Evolutionary conservation across 2,113 vertebrate species (phyloP).

Genomic region (Ariopsis seemanni): DNA sequence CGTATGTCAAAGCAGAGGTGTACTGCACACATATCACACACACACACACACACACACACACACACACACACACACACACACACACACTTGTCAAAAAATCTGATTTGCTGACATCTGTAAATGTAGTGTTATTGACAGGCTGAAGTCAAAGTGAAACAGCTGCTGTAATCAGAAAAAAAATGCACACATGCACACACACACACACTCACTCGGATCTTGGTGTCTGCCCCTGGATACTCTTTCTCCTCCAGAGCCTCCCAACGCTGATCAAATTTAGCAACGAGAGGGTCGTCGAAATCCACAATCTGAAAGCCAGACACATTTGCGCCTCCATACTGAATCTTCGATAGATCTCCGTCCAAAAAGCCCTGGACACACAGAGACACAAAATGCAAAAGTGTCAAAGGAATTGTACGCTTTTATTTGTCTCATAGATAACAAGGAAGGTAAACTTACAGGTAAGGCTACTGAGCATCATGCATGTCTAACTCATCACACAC

Average conservation of each 20-base stretch:
- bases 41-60: slow-evolving; percentile 28
- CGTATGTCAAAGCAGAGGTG: slow-evolving; percentile 92
- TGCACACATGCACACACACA: slow-evolving; percentile 8
- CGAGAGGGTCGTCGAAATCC: slow-evolving; percentile 92
- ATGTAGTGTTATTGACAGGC: not conserved
- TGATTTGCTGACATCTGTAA: not conserved
- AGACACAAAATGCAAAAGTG: slow-evolving; percentile 5
- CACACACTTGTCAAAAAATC: slow-evolving; percentile 32
- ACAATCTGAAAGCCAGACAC: slow-evolving; percentile 98
- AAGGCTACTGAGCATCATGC: not conserved
- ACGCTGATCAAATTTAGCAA: slow-evolving; percentile 92
- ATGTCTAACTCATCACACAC: not conserved
- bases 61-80: slow-evolving; percentile 34
- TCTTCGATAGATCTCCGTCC: slow-evolving; percentile 93
- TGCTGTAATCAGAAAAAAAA: slow-evolving; percentile 8
- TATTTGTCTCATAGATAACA: not conserved
- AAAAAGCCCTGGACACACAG: slow-evolving; percentile 82
- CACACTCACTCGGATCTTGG: slow-evolving; percentile 83
- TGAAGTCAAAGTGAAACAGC: not conserved
- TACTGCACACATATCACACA: slow-evolving; percentile 77
- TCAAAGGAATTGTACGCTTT: too few species aligned
- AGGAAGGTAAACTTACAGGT: not conserved
- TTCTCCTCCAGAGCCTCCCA: slow-evolving; percentile 96
- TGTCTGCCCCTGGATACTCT: slow-evolving; percentile 93
- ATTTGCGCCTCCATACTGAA: slow-evolving; percentile 96